Evolutionary conservation across 2,797 vertebrate species (phyloP).

Genomic region (Dicrostonyx torquatus): DNA sequence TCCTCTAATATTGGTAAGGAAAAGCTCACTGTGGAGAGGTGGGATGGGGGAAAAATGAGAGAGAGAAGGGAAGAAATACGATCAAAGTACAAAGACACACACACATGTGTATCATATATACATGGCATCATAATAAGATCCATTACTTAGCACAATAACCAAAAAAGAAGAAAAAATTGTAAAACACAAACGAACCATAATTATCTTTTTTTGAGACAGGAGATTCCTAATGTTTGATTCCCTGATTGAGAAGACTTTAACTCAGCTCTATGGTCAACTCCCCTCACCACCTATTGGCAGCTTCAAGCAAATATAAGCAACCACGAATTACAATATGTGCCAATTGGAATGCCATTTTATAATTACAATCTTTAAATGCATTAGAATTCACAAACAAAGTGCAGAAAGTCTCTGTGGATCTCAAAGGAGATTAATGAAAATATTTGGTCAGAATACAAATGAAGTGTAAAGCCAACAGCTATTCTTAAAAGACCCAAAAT

Average conservation of each 20-base stretch:
- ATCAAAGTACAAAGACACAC: background rate
- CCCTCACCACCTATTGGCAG: slow-evolving; percentile 28
- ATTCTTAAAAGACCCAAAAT: slow-evolving; percentile 61
- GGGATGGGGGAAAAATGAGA: background rate
- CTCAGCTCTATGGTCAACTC: slow-evolving; percentile 51
- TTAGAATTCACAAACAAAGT: slow-evolving; percentile 69
- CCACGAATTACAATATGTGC: slow-evolving; percentile 15
- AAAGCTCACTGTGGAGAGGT: background rate
- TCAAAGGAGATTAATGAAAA: slow-evolving; percentile 68
- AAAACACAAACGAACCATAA: background rate
- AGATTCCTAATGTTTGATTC: slow-evolving; percentile 44
- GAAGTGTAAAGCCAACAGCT: slow-evolving; percentile 51
- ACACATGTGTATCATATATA: background rate
- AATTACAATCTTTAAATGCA: slow-evolving; percentile 57
- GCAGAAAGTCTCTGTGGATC: slow-evolving; percentile 61
- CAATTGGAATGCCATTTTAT: slow-evolving; percentile 59
- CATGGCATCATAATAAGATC: background rate
- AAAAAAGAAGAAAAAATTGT: background rate
- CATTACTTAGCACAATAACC: no score
- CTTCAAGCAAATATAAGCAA: background rate
- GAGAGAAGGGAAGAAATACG: accelerated
- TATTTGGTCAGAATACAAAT: slow-evolving; percentile 71
- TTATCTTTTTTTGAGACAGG: background rate
- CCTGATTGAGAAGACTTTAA: background rate
- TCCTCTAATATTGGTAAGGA: background rate